Evolutionary conservation across 2,888 invertebrate genomes (phyloP).

Genomic region (Euplagia quadripunctaria): DNA sequence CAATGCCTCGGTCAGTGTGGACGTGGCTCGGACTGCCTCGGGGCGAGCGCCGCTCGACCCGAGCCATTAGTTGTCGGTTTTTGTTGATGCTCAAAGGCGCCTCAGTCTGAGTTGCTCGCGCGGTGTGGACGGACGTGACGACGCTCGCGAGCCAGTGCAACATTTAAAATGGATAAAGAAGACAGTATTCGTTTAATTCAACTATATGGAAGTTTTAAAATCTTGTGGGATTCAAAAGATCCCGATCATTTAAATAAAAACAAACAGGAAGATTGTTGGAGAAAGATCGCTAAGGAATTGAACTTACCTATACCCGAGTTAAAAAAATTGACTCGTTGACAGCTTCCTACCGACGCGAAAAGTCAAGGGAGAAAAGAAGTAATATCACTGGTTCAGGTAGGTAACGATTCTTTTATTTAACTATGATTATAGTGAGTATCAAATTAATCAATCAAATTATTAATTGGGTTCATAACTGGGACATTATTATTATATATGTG

Average conservation of each 20-base stretch:
- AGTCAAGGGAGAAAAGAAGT: slow-evolving; percentile 28
- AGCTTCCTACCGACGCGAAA: slow-evolving; percentile 31
- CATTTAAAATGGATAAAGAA: slow-evolving; percentile 31
- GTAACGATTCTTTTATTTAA: too few relatives aligned
- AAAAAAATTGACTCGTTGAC: slow-evolving; percentile 25
- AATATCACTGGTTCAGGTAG: slow-evolving; percentile 15
- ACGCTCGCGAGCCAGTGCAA: background rate
- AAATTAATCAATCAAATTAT: too few relatives aligned
- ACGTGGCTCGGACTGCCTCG: background rate
- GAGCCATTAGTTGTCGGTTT: background rate
- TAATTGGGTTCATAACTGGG: too few relatives aligned
- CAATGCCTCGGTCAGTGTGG: background rate
- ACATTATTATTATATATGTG: too few relatives aligned
- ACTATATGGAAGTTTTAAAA: slow-evolving; percentile 20
- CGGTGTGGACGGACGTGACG: slow-evolving; percentile 9
- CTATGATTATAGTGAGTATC: background rate
- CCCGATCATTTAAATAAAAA: slow-evolving; percentile 28
- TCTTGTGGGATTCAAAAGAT: slow-evolving; percentile 24
- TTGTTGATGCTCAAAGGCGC: too few relatives aligned
- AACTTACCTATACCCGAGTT: slow-evolving; percentile 27
- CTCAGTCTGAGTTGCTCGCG: too few relatives aligned
- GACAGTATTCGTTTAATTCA: slow-evolving; percentile 23
- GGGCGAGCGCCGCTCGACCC: background rate
- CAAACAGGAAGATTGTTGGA: slow-evolving; percentile 26
- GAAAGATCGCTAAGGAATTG: slow-evolving; percentile 21